These are phyloP conservation scores for Camelus dromedarius DNA, from an alignment of 2,113 vertebrate species.

Conservation along the genomic window DNA sequence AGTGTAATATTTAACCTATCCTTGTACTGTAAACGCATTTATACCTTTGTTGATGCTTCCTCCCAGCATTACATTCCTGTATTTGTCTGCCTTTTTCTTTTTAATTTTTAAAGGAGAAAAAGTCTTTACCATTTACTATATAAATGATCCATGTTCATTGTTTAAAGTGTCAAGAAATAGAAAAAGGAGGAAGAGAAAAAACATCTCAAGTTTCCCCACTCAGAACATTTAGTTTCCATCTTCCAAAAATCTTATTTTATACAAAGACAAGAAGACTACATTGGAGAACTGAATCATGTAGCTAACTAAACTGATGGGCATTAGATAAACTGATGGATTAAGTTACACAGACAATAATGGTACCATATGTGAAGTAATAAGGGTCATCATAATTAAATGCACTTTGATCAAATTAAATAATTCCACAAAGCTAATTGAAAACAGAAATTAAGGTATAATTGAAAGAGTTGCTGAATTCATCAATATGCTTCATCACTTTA, in stretches of 20 bases:
- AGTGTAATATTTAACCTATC: neutral
- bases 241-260: neutral
- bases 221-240: neutral
- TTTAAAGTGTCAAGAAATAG: neutral
- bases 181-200: neutral
- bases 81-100: neutral
- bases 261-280: neutral
- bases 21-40: neutral
- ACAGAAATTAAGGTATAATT: neutral
- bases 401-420: neutral
- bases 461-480: neutral
- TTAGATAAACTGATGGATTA: neutral
- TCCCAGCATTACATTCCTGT: neutral
- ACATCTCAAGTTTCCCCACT: neutral
- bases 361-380: neutral
- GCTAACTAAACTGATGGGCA: neutral
- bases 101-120: neutral
- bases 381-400: neutral
- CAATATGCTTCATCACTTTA: neutral
- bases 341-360: neutral
- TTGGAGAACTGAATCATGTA: accelerated
- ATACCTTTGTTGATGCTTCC: neutral
- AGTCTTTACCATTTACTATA: neutral
- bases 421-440: neutral
- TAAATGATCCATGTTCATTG: neutral